These are phyloP conservation scores for Aphelenchoides besseyi DNA, from an alignment of 1,140 invertebrate genomes.

Conservation along the genomic window DNA sequence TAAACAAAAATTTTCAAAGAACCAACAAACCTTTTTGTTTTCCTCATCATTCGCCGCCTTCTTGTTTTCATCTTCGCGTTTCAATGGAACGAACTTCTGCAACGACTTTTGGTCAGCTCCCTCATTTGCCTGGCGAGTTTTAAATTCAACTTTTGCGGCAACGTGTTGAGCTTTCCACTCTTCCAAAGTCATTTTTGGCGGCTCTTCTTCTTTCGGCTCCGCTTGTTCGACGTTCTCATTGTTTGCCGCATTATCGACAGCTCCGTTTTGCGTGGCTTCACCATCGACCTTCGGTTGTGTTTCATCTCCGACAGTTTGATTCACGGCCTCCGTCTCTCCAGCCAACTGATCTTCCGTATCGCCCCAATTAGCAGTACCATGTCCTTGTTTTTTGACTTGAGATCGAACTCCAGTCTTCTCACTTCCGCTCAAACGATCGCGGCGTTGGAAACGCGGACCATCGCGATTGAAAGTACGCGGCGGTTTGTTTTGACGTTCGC, in stretches of 20 bases:
- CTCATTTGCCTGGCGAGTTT: slow-evolving; percentile 35
- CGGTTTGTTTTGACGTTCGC: no score
- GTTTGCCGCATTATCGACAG: slow-evolving; percentile 7
- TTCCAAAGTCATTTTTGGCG: slow-evolving; percentile 28
- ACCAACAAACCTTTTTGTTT: neutral
- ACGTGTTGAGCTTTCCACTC: slow-evolving; percentile 48
- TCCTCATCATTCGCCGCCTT: slow-evolving; percentile 27
- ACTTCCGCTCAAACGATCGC: slow-evolving; percentile 25
- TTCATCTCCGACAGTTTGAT: slow-evolving; percentile 24
- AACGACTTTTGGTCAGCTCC: slow-evolving; percentile 34
- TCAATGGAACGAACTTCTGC: slow-evolving; percentile 40
- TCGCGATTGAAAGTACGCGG: neutral
- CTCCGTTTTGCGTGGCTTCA: slow-evolving; percentile 13
- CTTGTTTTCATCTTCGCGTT: slow-evolving; percentile 27
- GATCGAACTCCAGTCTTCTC: slow-evolving; percentile 38
- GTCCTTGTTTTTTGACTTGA: slow-evolving; percentile 25
- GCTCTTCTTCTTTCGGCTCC: slow-evolving; percentile 24
- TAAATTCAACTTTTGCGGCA: slow-evolving; percentile 22
- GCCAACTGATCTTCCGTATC: slow-evolving; percentile 29
- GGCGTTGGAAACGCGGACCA: slow-evolving; percentile 12
- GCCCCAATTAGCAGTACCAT: slow-evolving; percentile 39
- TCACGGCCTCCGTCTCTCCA: slow-evolving; percentile 36
- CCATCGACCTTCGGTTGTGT: slow-evolving; percentile 7
- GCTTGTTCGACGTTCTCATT: slow-evolving; percentile 9
- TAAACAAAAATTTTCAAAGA: neutral